Evolutionary conservation across 2,888 invertebrate species (phyloP), one percentile per base, ranked within the genome.

Genomic region (Miltochrista miniata): DNA sequence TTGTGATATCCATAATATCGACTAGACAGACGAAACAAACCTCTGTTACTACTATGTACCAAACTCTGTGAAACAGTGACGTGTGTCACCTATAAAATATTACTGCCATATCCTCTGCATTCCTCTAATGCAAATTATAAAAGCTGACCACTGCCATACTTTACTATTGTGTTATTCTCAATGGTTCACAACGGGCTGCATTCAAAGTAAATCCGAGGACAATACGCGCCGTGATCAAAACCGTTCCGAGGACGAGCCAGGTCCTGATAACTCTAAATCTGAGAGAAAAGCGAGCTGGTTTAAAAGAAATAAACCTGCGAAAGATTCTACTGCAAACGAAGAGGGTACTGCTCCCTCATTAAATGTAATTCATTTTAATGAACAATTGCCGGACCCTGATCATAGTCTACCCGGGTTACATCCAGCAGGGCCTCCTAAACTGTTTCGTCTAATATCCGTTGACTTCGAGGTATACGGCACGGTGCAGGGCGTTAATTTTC

Each of bases 381-480:
- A 44, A 1, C 1, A 35, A 5, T 2, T 44, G 34, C 44, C 44
- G 11, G 11, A 24, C 2, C 7, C 0, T 29, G 11, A 24, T 7
- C 7, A 1, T 29, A 44, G 44, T 44, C 7, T 7, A 10, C 35
- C 44, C 11, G 35, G 35, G 11, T 35, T 44, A 14, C 18, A 24
- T 24, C 12, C 13, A 13, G 7, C 24, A 5, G 24, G 10, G 7
- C 35, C 13, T 7, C 5, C 12, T 13, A 5, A 10, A n/a, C 7
- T 35, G 1, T 35, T 1, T 7, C 3, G 10, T 2, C 44, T 24
- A 4, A 2, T 48, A 30, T 14, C 18, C 8, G 15, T 48, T 15
- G 41, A 50, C 0, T 50, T 45, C 45, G 37, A 44, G 29, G 29
- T 50, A n/a, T 49, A n/a, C 30, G 46, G 46, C 11, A 46, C n/a